phyloP scores from a whole-genome alignment of 2,113 vertebrate genomes.

The Coracopsis vasa region DNA sequence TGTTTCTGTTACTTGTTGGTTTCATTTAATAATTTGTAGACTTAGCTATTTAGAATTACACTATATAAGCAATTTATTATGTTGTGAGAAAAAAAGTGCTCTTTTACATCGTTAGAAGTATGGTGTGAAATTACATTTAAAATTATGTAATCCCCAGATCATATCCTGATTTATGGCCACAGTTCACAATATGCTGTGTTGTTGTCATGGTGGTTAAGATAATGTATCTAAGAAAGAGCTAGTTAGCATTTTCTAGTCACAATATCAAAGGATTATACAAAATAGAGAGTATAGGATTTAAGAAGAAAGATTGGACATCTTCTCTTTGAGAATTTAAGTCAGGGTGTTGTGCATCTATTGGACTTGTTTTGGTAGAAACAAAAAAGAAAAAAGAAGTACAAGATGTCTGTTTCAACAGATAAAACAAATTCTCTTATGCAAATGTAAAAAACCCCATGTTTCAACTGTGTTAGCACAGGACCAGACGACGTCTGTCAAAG shows the following conservation, averaged over 20 bases:
- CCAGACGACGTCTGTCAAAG: not conserved
- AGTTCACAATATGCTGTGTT: not conserved
- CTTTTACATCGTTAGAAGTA: not conserved
- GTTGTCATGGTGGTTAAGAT: not conserved
- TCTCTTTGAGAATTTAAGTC: not conserved
- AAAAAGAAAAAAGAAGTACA: not conserved
- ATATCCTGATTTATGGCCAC: not conserved
- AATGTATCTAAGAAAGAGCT: not conserved
- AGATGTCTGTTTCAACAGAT: not conserved
- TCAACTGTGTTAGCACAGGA: not conserved
- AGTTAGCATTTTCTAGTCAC: not conserved
- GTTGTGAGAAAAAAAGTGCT: not conserved
- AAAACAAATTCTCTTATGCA: not conserved
- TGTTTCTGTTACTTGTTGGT: not conserved
- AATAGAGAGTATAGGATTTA: not conserved
- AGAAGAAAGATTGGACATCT: not conserved
- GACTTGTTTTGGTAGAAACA: not conserved
- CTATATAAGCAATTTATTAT: not conserved
- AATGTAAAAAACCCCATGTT: not conserved
- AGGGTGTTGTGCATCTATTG: not conserved
- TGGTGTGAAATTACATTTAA: not conserved
- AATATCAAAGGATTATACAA: not conserved
- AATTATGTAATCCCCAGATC: not conserved
- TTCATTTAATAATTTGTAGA: not conserved
- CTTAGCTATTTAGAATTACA: not conserved